A percentile compares a stretch with the other conserved stretches of the same genome.
These are phyloP conservation scores for Frankliniella intonsa DNA, from an alignment of 2,888 invertebrate genomes.

Conservation along the genomic window DNA sequence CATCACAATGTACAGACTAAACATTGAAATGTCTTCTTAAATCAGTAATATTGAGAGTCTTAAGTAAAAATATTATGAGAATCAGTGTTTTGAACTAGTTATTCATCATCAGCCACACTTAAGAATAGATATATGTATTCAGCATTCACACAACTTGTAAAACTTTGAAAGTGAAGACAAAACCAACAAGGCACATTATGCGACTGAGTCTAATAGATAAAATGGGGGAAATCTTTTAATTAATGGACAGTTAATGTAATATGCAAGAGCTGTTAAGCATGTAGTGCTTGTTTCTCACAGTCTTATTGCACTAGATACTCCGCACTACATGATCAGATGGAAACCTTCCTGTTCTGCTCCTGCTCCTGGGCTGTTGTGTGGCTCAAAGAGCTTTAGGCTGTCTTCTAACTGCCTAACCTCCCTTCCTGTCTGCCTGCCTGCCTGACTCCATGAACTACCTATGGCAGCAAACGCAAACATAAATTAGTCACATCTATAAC, in stretches of 20 bases:
- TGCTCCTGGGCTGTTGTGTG: slow-evolving; percentile 25
- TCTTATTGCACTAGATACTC: background rate
- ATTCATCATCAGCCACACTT: background rate
- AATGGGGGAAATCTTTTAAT: slow-evolving; percentile 13
- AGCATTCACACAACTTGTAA: slow-evolving; percentile 11
- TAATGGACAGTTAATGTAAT: background rate
- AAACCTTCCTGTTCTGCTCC: slow-evolving; percentile 18
- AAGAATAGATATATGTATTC: background rate
- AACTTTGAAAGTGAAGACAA: slow-evolving; percentile 1
- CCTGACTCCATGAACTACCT: slow-evolving; percentile 26
- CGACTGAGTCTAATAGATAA: background rate
- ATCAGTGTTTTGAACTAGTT: background rate
- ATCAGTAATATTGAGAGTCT: background rate
- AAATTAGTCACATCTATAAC: slow-evolving; percentile 12
- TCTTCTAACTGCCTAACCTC: slow-evolving; percentile 24
- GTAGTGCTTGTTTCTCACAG: slow-evolving; percentile 9
- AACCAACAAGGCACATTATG: slow-evolving; percentile 22
- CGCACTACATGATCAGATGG: background rate
- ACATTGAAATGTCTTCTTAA: background rate
- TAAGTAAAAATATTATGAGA: background rate
- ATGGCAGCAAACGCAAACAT: slow-evolving; percentile 22
- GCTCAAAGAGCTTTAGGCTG: slow-evolving; percentile 19
- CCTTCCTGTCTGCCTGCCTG: slow-evolving; percentile 18
- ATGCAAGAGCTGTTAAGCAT: background rate
- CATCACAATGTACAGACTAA: background rate